phyloP scores from a whole-genome alignment of 2,888 invertebrate species.

The Polydesmus complanatus region DNA sequence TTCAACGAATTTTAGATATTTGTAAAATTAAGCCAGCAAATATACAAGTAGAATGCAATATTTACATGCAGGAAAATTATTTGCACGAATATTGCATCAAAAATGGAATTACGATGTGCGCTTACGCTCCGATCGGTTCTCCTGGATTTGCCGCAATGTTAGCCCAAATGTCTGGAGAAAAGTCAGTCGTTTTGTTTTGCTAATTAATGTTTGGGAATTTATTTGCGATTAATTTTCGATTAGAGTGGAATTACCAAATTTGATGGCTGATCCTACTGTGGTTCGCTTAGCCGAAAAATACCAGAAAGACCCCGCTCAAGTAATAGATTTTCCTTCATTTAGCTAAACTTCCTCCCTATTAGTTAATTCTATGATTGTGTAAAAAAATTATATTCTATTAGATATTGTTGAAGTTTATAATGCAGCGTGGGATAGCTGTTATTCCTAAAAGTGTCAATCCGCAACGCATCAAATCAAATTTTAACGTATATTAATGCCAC shows the following conservation, averaged over 20 bases:
- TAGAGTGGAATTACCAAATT: constrained; percentile 1
- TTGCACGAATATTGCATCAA: constrained; percentile 27
- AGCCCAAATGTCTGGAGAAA: constrained; percentile 14
- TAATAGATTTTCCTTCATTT: constrained; percentile 4
- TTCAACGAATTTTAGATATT: constrained; percentile 47
- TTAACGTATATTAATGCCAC: constrained; percentile 22
- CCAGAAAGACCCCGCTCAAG: constrained; percentile 23
- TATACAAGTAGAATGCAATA: constrained; percentile 34
- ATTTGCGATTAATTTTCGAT: too few species aligned
- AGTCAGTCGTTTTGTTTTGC: not conserved
- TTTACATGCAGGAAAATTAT: constrained; percentile 29
- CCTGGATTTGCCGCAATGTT: constrained; percentile 24
- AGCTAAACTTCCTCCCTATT: not conserved
- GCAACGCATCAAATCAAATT: constrained; percentile 27
- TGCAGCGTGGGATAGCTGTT: constrained; percentile 26
- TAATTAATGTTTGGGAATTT: too few species aligned
- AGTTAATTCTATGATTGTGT: not conserved
- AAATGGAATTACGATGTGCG: constrained; percentile 27
- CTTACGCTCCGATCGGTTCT: constrained; percentile 31
- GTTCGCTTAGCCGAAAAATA: constrained; percentile 20
- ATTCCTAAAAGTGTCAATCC: constrained; percentile 29
- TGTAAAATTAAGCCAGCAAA: constrained; percentile 48
- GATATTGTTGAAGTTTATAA: constrained; percentile 26
- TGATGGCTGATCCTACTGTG: constrained; percentile 15
- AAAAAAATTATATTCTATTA: constrained; percentile 17